Base-by-base conservation (phyloP, 2,888 invertebrate genomes). In the Meganola albula region DNA sequence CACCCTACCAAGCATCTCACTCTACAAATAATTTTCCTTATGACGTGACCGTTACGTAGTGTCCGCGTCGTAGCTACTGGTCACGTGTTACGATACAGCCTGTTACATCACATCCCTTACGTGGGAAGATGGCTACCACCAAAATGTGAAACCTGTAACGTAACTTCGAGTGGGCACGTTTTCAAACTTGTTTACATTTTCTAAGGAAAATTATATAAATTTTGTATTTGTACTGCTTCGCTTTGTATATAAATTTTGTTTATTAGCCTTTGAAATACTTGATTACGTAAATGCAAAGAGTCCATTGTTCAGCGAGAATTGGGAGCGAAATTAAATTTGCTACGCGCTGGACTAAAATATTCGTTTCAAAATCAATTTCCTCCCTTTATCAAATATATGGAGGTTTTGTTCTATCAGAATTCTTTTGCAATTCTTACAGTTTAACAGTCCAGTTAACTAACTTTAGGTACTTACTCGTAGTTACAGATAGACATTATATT, bases 11-110 rank as follows among this genome's bases (percentile, higher is more conserved):
- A 16, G 39, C 44, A 47, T 40, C 46, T 38, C 48, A 47, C 44
- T 48, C 46, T 44, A 44, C 49, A 52, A 31, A 48, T 47, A 56
- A 49, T 54, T 59, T 58, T 56, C 55, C 59, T 48, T 34, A 63
- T 80, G 79, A 79, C 80, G 79, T 78, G 74, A 76, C 50, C 29
- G 55, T 55, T 54, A 51, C 59, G 57, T 42, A 52, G 48, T n/a
- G 20, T n/a, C 39, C 27, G 36, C 43, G 53, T 52, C 63, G 50
- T 47, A 44, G 53, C 59, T 58, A 58, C 60, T 61, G 55, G 59
- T 68, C 72, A 68, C 69, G 64, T 65, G 64, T 47, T 49, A 39
- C 53, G 44, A 42, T 48, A 34, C 39, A 48, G 32, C 47, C 53
- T 48, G n/a, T n/a, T n/a, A n/a, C n/a, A n/a, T 43, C 45, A 36